These are phyloP conservation scores for Embiotoca jacksoni DNA, from an alignment of 2,113 vertebrate genomes.

Conservation along the genomic window DNA sequence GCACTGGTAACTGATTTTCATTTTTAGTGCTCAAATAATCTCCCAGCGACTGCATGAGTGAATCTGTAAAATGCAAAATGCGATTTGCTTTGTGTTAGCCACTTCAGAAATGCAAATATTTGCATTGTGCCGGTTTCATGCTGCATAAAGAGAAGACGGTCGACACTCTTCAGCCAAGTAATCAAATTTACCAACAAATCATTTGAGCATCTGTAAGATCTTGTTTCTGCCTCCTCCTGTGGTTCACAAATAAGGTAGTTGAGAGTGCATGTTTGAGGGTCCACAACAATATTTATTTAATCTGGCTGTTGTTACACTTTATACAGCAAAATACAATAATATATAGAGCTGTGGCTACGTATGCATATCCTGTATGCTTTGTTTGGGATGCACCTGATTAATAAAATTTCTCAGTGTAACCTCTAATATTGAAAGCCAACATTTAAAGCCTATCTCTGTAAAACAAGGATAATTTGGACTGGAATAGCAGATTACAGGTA, in stretches of 20 bases:
- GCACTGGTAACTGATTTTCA: conserved; percentile 25
- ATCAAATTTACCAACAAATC: conserved; percentile 46
- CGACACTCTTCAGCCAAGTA: conserved; percentile 26
- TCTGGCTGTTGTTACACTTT: too few relatives aligned
- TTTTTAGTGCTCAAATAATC: conserved; percentile 24
- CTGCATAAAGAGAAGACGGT: conserved; percentile 7
- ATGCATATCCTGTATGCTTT: too few relatives aligned
- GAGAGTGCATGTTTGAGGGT: too few relatives aligned
- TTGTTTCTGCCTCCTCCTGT: background rate
- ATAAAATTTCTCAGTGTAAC: too few relatives aligned
- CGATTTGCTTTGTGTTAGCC: conserved; percentile 35
- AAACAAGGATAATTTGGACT: too few relatives aligned
- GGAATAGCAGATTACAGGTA: too few relatives aligned
- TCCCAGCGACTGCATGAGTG: conserved; percentile 8
- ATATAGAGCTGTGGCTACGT: too few relatives aligned
- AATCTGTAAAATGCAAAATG: conserved; percentile 26
- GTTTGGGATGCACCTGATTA: too few relatives aligned
- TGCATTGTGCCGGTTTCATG: conserved; percentile 32
- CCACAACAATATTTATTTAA: too few relatives aligned
- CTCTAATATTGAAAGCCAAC: too few relatives aligned
- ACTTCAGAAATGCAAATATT: conserved; percentile 52
- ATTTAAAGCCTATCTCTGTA: too few relatives aligned
- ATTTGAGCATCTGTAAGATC: conserved; percentile 14
- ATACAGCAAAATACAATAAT: too few relatives aligned
- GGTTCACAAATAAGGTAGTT: background rate